These are phyloP conservation scores for Drepana falcataria DNA, from an alignment of 2,888 invertebrate genomes.

Conservation along the genomic window DNA sequence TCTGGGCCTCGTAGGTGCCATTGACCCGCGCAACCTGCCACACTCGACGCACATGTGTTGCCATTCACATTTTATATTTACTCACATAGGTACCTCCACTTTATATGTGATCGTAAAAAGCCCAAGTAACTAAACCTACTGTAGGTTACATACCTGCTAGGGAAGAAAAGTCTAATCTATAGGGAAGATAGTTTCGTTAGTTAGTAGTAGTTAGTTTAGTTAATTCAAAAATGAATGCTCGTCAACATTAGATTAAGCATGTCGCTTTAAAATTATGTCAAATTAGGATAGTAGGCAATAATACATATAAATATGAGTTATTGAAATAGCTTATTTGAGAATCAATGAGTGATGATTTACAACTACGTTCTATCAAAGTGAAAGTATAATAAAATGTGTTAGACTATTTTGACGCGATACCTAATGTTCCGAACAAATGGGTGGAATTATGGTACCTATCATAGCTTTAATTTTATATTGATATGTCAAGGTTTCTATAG, in stretches of 20 bases:
- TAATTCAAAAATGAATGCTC: no score
- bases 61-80: slow-evolving; percentile 64
- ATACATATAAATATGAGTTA: no score
- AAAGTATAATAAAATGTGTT: slow-evolving; percentile 3
- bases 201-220: no score
- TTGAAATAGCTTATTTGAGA: no score
- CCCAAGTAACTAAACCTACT: slow-evolving; percentile 41
- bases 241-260: no score
- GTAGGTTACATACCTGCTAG: background rate
- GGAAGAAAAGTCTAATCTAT: no score
- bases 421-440: background rate
- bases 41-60: slow-evolving; percentile 57
- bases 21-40: slow-evolving; percentile 63
- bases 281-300: no score
- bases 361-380: slow-evolving; percentile 4
- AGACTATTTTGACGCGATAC: background rate
- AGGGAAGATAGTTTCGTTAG: no score
- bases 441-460: no score
- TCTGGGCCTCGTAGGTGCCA: slow-evolving; percentile 69
- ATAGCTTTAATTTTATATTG: no score
- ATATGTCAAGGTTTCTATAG: no score
- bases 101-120: slow-evolving; percentile 49
- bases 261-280: no score
- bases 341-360: background rate
- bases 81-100: slow-evolving; percentile 35